Conservation (phyloP, 2,797 vertebrate genomes). For the Paguma larvata region DNA sequence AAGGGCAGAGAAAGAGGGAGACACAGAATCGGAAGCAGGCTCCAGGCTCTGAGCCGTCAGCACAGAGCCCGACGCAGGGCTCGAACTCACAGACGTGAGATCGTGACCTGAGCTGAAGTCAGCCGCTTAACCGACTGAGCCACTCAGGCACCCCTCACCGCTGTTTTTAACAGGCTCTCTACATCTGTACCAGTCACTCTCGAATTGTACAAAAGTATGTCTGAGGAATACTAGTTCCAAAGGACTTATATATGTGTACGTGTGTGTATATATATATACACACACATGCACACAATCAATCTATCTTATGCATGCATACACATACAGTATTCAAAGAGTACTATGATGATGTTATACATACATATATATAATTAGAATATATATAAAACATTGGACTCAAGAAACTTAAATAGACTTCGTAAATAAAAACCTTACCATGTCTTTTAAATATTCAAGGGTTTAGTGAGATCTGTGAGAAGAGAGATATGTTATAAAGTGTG, state of each 20-base stretch:
- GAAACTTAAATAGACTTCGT: neutral
- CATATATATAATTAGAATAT: neutral
- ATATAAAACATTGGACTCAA: neutral
- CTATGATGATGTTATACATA: neutral
- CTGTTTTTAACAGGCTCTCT: too few relatives aligned
- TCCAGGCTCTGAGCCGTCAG: too few relatives aligned
- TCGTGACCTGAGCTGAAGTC: too few relatives aligned
- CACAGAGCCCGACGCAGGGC: too few relatives aligned
- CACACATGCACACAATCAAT: neutral
- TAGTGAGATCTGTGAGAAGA: neutral
- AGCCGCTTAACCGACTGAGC: too few relatives aligned
- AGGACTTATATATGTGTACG: neutral
- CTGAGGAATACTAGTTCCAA: neutral
- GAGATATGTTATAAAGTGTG: neutral
- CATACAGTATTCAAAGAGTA: neutral
- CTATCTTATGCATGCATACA: neutral
- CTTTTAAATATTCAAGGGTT: neutral
- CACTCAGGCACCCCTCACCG: too few relatives aligned
- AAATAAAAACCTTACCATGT: neutral
- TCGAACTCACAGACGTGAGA: too few relatives aligned
- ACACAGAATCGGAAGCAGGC: too few relatives aligned
- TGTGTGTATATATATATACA: too few relatives aligned
- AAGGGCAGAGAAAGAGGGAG: too few relatives aligned
- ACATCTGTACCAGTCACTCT: neutral
- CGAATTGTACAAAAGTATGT: constrained; percentile 45